phyloP scores from a whole-genome alignment of 2,888 invertebrate genomes.

The Sepioteuthis lessoniana region DNA sequence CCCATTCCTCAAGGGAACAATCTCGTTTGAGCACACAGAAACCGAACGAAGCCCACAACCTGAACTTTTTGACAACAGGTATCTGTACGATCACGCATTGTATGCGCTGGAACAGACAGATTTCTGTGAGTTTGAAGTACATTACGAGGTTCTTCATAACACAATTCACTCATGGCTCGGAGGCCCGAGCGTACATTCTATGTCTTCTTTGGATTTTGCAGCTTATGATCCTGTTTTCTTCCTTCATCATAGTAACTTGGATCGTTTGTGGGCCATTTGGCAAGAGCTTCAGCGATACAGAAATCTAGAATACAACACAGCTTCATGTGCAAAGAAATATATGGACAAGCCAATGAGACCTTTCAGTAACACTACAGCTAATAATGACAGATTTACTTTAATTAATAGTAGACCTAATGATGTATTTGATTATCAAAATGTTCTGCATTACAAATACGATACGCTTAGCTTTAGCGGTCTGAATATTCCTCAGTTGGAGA shows the following conservation, averaged over 20 bases:
- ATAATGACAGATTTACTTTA: constrained; percentile 51
- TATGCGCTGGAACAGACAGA: constrained; percentile 48
- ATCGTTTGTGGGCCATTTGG: constrained; percentile 56
- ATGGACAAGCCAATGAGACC: constrained; percentile 53
- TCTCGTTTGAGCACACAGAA: constrained; percentile 42
- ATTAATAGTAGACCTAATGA: constrained; percentile 51
- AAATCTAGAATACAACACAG: constrained; percentile 51
- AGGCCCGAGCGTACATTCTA: constrained; percentile 51
- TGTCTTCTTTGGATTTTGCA: constrained; percentile 54
- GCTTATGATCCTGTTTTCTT: constrained; percentile 59
- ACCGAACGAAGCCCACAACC: constrained; percentile 37
- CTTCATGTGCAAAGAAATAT: constrained; percentile 52
- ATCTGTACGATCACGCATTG: constrained; percentile 39
- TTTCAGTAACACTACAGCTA: constrained; percentile 50
- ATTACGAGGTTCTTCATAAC: constrained; percentile 53
- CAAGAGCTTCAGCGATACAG: constrained; percentile 56
- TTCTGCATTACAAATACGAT: constrained; percentile 49
- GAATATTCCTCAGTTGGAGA: constrained; percentile 54
- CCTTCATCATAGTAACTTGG: constrained; percentile 55
- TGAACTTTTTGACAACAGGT: constrained; percentile 36
- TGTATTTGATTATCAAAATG: constrained; percentile 53
- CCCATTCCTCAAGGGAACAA: constrained; percentile 53
- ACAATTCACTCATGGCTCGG: constrained; percentile 53
- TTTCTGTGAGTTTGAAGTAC: constrained; percentile 53
- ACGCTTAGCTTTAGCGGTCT: constrained; percentile 53